phyloP scores from a whole-genome alignment of 2,888 invertebrate species.

The Drosophila pegasa region DNA sequence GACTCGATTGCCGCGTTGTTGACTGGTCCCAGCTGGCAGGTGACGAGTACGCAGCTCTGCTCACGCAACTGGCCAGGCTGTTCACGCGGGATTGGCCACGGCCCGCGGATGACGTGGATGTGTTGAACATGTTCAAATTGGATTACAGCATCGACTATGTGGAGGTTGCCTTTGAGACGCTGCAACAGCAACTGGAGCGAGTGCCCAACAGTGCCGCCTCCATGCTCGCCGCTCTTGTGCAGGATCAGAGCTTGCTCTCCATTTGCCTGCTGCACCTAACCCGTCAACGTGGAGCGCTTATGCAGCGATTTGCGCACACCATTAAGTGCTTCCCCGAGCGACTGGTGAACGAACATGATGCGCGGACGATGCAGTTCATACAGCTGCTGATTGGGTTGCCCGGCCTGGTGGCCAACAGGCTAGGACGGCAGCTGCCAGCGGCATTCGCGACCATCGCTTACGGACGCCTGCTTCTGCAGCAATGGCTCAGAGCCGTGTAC shows the following conservation, averaged over 20 bases:
- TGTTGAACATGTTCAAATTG: constrained; percentile 77
- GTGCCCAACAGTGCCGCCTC: constrained; percentile 48
- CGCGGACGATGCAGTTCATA: constrained; percentile 86
- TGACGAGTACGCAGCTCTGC: constrained; percentile 85
- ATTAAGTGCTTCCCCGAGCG: constrained; percentile 63
- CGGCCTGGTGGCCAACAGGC: constrained; percentile 89
- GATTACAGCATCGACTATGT: constrained; percentile 80
- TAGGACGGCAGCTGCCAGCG: constrained; percentile 86
- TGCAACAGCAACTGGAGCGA: constrained; percentile 55
- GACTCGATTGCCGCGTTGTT: constrained; percentile 85
- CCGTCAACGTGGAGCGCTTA: constrained; percentile 54
- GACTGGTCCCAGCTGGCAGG: constrained; percentile 84
- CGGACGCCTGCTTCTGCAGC: constrained; percentile 87
- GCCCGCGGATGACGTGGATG: constrained; percentile 41
- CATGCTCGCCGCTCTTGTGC: constrained; percentile 66
- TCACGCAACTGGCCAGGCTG: constrained; percentile 85
- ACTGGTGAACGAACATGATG: constrained; percentile 67
- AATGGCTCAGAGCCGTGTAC: constrained; percentile 87
- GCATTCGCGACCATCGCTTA: constrained; percentile 87
- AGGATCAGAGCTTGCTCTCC: constrained; percentile 73
- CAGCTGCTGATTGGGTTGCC: constrained; percentile 89
- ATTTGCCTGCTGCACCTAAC: constrained; percentile 73
- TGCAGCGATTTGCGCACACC: constrained; percentile 61
- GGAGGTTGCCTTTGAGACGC: constrained; percentile 67
- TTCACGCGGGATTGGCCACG: constrained; percentile 88